Percentiles rank a stretch among this genome's conserved stretches.
phyloP scores from a whole-genome alignment of 2,113 vertebrate genomes.

The Perca flavescens region DNA sequence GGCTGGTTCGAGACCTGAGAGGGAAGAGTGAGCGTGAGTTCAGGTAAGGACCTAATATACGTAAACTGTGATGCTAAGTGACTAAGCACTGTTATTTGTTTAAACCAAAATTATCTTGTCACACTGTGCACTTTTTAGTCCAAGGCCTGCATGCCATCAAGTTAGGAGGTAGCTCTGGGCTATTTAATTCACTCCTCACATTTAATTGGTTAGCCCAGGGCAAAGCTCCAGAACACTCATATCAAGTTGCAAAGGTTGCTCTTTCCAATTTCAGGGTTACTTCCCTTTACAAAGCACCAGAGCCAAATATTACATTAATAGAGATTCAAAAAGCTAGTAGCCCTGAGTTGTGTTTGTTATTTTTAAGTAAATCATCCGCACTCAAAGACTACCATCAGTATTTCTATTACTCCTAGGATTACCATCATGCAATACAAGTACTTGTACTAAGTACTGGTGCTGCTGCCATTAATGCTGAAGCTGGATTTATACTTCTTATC shows the following conservation, averaged over 20 bases:
- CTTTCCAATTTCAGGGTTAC: constrained; percentile 14
- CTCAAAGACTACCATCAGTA: neutral
- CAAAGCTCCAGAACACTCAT: neutral
- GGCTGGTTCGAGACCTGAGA: constrained; percentile 95
- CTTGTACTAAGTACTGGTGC: neutral
- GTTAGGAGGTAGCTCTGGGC: constrained; percentile 3
- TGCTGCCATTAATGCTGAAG: neutral
- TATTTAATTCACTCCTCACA: constrained; percentile 25
- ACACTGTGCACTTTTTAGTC: neutral
- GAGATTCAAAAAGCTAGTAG: neutral
- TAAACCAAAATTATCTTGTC: neutral
- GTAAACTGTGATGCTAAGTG: neutral
- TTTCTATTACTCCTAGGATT: neutral
- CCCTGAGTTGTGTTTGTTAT: constrained; percentile 15
- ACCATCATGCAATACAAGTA: neutral
- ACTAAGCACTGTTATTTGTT: neutral
- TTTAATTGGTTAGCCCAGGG: constrained; percentile 18
- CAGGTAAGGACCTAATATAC: constrained; percentile 83
- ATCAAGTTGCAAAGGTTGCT: constrained; percentile 1
- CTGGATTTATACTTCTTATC: neutral
- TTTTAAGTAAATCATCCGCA: neutral
- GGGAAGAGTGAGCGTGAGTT: constrained; percentile 98
- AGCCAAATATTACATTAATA: neutral
- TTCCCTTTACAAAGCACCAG: neutral
- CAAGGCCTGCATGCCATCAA: neutral